A percentile compares a stretch with the other conserved stretches of the same genome.
phyloP scores from a whole-genome alignment of 1,140 invertebrate species.

The Drosophila repleta region DNA sequence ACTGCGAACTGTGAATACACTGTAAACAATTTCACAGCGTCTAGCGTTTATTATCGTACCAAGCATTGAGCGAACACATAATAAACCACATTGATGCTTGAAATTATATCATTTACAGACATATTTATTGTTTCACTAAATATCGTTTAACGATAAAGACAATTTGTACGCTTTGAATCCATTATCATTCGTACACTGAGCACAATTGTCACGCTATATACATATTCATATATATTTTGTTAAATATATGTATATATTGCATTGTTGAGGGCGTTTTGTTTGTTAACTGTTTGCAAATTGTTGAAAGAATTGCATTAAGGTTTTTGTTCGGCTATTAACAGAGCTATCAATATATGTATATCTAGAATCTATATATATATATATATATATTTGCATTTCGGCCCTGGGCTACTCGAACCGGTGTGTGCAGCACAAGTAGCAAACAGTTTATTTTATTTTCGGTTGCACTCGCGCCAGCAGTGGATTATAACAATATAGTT shows the following conservation, averaged over 20 bases:
- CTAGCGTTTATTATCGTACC: slow-evolving; percentile 82
- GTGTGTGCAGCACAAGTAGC: slow-evolving; percentile 83
- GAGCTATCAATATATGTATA: slow-evolving; percentile 25
- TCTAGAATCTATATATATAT: not conserved
- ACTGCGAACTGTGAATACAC: slow-evolving; percentile 31
- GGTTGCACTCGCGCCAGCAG: slow-evolving; percentile 56
- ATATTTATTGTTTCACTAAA: slow-evolving; percentile 27
- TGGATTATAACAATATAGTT: slow-evolving; percentile 24
- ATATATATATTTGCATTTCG: slow-evolving; percentile 6
- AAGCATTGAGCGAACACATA: slow-evolving; percentile 81
- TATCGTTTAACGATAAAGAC: slow-evolving; percentile 29
- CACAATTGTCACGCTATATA: slow-evolving; percentile 34
- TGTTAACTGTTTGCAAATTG: slow-evolving; percentile 83
- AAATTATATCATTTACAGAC: slow-evolving; percentile 41
- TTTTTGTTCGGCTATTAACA: slow-evolving; percentile 44
- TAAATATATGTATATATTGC: slow-evolving; percentile 31
- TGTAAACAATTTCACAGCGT: slow-evolving; percentile 55
- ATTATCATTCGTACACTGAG: slow-evolving; percentile 46
- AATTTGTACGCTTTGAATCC: slow-evolving; percentile 56
- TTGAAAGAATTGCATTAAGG: slow-evolving; percentile 84
- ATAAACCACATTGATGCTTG: slow-evolving; percentile 71
- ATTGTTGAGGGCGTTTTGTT: slow-evolving; percentile 77
- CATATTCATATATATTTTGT: slow-evolving; percentile 30
- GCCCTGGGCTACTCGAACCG: slow-evolving; percentile 58
- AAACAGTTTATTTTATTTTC: slow-evolving; percentile 83